Conservation (phyloP, 1,140 invertebrate species). For the Cherax destructor region DNA sequence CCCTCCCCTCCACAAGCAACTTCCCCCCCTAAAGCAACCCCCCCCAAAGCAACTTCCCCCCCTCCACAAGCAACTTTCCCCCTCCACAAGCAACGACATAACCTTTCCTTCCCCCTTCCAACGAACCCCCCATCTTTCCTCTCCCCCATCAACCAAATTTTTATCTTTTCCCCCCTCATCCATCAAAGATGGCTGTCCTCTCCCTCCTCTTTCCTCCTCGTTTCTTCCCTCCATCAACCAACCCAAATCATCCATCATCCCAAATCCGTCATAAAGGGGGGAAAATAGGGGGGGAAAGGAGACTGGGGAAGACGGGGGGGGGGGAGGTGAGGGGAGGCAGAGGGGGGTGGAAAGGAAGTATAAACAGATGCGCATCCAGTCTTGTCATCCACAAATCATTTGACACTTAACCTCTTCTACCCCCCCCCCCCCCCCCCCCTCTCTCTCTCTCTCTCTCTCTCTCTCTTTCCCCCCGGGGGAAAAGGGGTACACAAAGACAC, state of each 20-base stretch:
- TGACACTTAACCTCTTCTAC: neutral
- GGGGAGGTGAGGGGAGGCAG: neutral
- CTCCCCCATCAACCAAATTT: too few species aligned
- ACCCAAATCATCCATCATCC: conserved; percentile 16
- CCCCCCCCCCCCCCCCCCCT: too few species aligned
- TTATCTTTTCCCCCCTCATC: neutral
- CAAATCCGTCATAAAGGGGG: conserved; percentile 25
- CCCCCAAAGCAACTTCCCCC: too few species aligned
- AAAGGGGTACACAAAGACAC: too few species aligned
- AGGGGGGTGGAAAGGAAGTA: neutral
- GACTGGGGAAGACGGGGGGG: neutral
- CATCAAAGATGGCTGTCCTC: neutral
- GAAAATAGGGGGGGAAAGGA: neutral
- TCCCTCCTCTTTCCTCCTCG: neutral
- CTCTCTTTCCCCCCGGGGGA: too few species aligned
- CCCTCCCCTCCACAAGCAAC: too few species aligned
- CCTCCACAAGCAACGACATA: too few species aligned
- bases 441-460: too few species aligned
- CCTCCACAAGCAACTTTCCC: too few species aligned
- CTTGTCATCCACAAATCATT: conserved; percentile 36
- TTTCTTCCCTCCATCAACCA: neutral
- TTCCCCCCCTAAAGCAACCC: too few species aligned
- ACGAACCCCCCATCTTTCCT: too few species aligned
- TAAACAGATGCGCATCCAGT: conserved; percentile 23
- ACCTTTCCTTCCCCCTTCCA: too few species aligned